These are phyloP conservation scores for Haplotaxodon microlepis DNA, from an alignment of 2,113 vertebrate species.

Conservation along the genomic window DNA sequence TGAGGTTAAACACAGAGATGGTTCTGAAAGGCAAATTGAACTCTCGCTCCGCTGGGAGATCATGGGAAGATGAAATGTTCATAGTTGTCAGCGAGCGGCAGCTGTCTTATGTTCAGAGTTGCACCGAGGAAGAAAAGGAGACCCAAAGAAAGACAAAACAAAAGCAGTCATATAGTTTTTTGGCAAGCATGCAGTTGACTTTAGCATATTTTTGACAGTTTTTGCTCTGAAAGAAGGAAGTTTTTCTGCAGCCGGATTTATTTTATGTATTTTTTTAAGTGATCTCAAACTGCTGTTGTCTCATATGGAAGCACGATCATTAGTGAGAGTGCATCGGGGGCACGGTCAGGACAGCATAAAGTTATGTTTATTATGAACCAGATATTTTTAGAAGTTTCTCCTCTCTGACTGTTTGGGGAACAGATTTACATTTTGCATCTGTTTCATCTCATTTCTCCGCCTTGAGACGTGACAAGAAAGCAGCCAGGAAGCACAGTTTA, in stretches of 20 bases:
- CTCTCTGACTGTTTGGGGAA: neutral
- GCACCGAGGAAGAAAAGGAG: neutral
- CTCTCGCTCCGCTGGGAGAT: constrained; percentile 16
- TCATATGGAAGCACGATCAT: neutral
- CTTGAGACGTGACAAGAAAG: neutral
- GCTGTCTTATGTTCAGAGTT: constrained; percentile 14
- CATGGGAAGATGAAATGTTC: constrained; percentile 8
- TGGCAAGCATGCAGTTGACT: neutral
- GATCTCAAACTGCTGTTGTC: neutral
- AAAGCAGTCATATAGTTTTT: constrained; percentile 6
- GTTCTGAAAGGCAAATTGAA: constrained; percentile 39
- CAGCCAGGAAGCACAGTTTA: neutral
- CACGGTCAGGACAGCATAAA: neutral
- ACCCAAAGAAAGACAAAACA: neutral
- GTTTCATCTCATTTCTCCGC: neutral
- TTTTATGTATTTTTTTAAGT: neutral
- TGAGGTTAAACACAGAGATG: constrained; percentile 24
- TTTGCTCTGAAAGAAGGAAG: neutral
- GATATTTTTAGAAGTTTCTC: neutral
- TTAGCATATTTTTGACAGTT: neutral
- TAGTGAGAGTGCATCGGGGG: neutral
- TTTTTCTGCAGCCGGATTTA: neutral
- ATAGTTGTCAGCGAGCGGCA: constrained; percentile 21
- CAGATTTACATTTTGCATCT: neutral
- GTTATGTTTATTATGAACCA: neutral